These are phyloP conservation scores for Gouania willdenowi DNA, from an alignment of 2,797 vertebrate genomes.

Conservation along the genomic window DNA sequence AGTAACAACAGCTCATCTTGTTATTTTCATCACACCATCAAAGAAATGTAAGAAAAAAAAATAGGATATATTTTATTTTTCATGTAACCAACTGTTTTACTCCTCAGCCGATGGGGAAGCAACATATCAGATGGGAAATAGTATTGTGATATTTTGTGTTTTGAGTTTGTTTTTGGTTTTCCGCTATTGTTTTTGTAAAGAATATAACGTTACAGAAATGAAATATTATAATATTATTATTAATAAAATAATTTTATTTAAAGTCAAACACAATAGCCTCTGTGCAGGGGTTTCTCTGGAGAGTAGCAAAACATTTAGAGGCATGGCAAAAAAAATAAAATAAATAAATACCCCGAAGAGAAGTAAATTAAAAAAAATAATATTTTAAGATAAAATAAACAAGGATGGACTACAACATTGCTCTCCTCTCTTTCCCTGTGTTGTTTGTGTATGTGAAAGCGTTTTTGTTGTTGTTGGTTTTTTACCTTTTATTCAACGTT, in stretches of 20 bases:
- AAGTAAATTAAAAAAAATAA: slow-evolving; percentile 79
- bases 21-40: slow-evolving; percentile 39
- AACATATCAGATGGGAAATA: slow-evolving; percentile 48
- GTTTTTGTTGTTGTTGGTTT: slow-evolving; percentile 56
- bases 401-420: slow-evolving; percentile 61
- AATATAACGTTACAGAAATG: slow-evolving; percentile 82
- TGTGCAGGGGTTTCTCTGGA: slow-evolving; percentile 50
- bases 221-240: slow-evolving; percentile 79
- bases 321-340: slow-evolving; percentile 95
- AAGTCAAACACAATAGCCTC: slow-evolving; percentile 66
- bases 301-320: slow-evolving; percentile 79
- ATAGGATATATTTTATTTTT: slow-evolving; percentile 35
- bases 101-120: slow-evolving; percentile 35
- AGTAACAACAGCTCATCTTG: slow-evolving; percentile 19
- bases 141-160: slow-evolving; percentile 68
- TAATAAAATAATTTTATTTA: slow-evolving; percentile 89
- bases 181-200: slow-evolving; percentile 85
- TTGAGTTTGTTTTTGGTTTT: slow-evolving; percentile 58
- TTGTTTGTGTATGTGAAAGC: slow-evolving; percentile 42
- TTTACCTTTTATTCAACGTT: slow-evolving; percentile 58
- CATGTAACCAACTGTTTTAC: slow-evolving; percentile 36
- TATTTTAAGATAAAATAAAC: slow-evolving; percentile 98
- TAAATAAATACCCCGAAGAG: slow-evolving; percentile 75
- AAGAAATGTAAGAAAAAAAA: slow-evolving; percentile 33
- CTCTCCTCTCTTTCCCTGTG: slow-evolving; percentile 74